Base-by-base conservation (phyloP, 2,888 invertebrate species). In the Dicyrtomina minuta region DNA sequence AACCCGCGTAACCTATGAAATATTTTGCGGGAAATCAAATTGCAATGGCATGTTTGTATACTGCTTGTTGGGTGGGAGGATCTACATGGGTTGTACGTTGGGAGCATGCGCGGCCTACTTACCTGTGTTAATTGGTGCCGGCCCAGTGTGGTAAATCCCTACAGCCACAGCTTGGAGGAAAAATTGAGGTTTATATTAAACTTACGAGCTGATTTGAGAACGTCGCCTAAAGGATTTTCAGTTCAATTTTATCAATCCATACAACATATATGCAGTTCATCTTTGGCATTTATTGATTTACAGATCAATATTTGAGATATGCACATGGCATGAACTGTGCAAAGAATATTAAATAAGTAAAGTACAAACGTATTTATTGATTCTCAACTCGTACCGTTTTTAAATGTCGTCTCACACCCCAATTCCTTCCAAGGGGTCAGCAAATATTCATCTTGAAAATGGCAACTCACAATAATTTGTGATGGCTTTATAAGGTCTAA, bases 391-490 rank as follows among this genome's bases (percentile, higher is more conserved):
- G 43, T 62, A 68, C 72, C 60, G 44, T 75, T 75, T 20, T 70
- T 44, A 49, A 39, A 41, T 10, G 75, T 69, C 22, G 70, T 68
- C 12, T 65, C 49, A 60, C 74, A 75, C 17, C 74, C 74, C 26
- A 68, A 15, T 2, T 68, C 58, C 17, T 58, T 67, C 75, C 75
- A 75, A 2, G 71, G 70, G 15, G 22, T 46, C 27, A 75, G 64
- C 46, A 66, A 61, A 17, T 43, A 12, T 17, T 71, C 66, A 44
- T 76, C 75, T 17, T 75, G n/a, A n/a, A n/a, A n/a, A n/a, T n/a
- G 77, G 44, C 75, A 73, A 51, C 77, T 77, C 3, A 76, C 75
- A 10, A 67, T 72, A 2, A 75, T 61, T 61, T 75, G 72, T 5
- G 46, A 43, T 15, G 75, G 70, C 46, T 72, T 70, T 5, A 74